Evolutionary conservation across 2,888 invertebrate species (phyloP).

Genomic region (Zygaena filipendulae): DNA sequence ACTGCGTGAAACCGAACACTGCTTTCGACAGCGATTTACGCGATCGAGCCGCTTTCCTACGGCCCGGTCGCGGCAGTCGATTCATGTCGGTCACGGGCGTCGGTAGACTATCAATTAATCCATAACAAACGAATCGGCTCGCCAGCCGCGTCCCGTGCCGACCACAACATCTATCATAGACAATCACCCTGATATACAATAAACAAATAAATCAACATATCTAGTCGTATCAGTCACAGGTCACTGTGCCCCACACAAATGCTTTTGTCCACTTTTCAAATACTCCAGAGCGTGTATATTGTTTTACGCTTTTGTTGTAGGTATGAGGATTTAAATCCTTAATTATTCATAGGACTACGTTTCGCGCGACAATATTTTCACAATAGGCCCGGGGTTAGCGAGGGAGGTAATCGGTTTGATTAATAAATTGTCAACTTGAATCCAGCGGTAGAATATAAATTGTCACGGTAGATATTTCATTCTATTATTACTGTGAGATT

Average conservation of each 20-base stretch:
- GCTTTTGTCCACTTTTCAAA: conserved; percentile 53
- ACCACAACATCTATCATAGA: too few relatives aligned
- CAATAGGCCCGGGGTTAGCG: conserved; percentile 56
- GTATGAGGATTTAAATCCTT: conserved; percentile 66
- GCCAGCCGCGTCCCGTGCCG: too few relatives aligned
- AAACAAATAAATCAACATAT: too few relatives aligned
- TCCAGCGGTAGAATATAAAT: conserved; percentile 65
- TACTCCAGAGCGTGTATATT: conserved; percentile 46
- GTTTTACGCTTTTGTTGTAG: conserved; percentile 65
- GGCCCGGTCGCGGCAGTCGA: too few relatives aligned
- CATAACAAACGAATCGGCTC: too few relatives aligned
- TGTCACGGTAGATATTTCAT: conserved; percentile 67
- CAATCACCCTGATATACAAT: too few relatives aligned
- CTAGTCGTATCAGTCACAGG: too few relatives aligned
- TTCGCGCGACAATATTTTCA: conserved; percentile 64
- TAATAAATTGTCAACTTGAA: conserved; percentile 69
- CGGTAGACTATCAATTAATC: too few relatives aligned
- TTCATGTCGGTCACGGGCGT: too few relatives aligned
- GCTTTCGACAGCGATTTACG: too few relatives aligned
- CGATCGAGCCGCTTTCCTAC: too few relatives aligned
- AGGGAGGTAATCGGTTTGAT: conserved; percentile 67
- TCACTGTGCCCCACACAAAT: conserved; percentile 50
- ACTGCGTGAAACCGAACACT: too few relatives aligned
- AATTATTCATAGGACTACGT: conserved; percentile 67
- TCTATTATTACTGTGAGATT: conserved; percentile 54